These are phyloP conservation scores for Eidolon helvum DNA, from an alignment of 2,113 vertebrate genomes.

Conservation along the genomic window DNA sequence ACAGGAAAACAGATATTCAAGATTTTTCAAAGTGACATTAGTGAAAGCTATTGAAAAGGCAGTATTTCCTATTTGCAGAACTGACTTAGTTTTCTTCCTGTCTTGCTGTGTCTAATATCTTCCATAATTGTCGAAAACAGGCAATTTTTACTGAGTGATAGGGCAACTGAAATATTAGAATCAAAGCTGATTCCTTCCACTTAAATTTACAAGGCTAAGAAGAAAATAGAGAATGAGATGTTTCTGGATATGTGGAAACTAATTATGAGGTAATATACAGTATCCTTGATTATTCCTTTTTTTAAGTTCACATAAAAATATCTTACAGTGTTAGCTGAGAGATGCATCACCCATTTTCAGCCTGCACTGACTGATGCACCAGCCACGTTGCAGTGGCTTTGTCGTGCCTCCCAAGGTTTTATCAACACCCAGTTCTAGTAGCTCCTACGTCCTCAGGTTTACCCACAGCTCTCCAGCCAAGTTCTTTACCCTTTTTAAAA, in stretches of 20 bases:
- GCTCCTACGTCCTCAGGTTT: neutral
- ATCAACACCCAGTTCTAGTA: neutral
- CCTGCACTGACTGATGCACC: neutral
- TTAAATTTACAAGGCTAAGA: neutral
- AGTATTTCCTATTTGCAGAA: slow-evolving; percentile 39
- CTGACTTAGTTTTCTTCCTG: slow-evolving; percentile 55
- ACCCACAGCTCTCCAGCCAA: neutral
- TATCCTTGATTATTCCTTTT: neutral
- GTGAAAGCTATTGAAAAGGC: slow-evolving; percentile 32
- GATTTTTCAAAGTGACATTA: slow-evolving; percentile 58
- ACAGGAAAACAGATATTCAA: slow-evolving; percentile 47
- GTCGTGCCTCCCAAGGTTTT: neutral
- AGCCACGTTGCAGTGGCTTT: neutral
- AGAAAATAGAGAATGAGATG: neutral
- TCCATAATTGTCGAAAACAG: slow-evolving; percentile 41
- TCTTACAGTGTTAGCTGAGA: neutral
- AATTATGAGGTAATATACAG: neutral
- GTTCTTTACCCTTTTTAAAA: neutral
- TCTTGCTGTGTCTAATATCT: slow-evolving; percentile 41
- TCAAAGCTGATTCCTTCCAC: neutral
- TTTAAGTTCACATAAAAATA: neutral
- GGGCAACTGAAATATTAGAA: neutral
- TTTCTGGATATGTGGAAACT: neutral
- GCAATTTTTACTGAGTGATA: slow-evolving; percentile 25
- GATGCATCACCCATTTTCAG: neutral